phyloP scores from a whole-genome alignment of 2,888 invertebrate species.

The Thera britannica region DNA sequence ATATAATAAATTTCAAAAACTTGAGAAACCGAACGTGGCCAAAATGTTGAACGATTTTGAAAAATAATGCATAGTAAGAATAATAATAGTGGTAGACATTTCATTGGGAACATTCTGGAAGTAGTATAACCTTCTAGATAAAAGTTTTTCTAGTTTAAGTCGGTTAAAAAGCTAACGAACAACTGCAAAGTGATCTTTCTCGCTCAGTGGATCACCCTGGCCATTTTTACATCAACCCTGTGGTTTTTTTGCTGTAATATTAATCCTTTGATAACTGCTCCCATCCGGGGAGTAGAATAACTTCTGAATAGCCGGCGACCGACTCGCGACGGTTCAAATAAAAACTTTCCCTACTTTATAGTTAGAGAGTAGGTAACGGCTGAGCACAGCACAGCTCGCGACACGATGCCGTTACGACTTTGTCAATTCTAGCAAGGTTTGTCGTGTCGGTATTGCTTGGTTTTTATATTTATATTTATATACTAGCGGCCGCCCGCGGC shows the following conservation, averaged over 20 bases:
- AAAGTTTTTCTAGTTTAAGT: too few relatives aligned
- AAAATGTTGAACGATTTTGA: too few relatives aligned
- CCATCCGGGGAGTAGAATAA: conserved; percentile 28
- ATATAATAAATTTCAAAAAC: too few relatives aligned
- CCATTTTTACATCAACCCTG: not conserved
- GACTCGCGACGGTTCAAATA: conserved; percentile 33
- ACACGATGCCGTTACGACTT: conserved; percentile 2
- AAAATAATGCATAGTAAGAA: too few relatives aligned
- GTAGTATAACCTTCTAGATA: too few relatives aligned
- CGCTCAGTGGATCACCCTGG: not conserved
- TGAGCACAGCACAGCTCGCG: not conserved
- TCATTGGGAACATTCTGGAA: too few relatives aligned
- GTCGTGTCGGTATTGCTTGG: too few relatives aligned
- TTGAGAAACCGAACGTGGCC: too few relatives aligned
- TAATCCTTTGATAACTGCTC: conserved; percentile 21
- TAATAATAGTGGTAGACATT: too few relatives aligned
- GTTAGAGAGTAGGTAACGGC: conserved; percentile 23
- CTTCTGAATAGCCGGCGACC: conserved; percentile 29
- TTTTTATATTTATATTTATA: too few relatives aligned
- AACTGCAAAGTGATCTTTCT: not conserved
- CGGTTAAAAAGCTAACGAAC: not conserved
- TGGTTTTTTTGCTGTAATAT: conserved; percentile 17
- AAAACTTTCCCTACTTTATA: conserved; percentile 35
- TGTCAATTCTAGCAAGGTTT: not conserved
- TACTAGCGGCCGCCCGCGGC: too few relatives aligned